A percentile compares a stretch with the other conserved stretches of the same genome.
Evolutionary conservation across 2,888 invertebrate species (phyloP).

Genomic region (Salticus scenicus): DNA sequence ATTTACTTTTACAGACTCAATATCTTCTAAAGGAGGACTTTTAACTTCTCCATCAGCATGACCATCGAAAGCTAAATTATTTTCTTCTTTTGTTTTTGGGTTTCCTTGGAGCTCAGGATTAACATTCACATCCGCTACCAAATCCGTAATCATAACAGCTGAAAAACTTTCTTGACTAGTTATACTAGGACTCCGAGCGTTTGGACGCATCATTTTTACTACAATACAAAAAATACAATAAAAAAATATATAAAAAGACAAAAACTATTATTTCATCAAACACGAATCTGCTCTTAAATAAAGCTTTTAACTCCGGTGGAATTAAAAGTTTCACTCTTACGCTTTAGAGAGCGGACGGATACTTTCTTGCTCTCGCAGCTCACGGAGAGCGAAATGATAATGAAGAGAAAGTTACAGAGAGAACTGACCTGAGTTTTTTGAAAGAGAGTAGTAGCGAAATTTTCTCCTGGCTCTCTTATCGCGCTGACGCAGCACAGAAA

Average conservation of each 20-base stretch:
- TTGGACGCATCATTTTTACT: slow-evolving; percentile 29
- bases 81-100: neutral
- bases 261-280: too few species aligned
- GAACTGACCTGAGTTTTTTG: too few species aligned
- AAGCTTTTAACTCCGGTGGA: too few species aligned
- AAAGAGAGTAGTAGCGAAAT: neutral
- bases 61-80: slow-evolving; percentile 31
- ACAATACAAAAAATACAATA: too few species aligned
- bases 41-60: neutral
- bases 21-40: slow-evolving; percentile 21
- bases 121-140: slow-evolving; percentile 32
- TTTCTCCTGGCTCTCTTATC: neutral
- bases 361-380: too few species aligned
- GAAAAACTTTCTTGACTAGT: slow-evolving; percentile 59
- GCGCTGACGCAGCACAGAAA: neutral
- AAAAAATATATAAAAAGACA: too few species aligned
- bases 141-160: slow-evolving; percentile 48
- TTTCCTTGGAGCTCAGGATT: neutral
- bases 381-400: too few species aligned
- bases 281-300: too few species aligned
- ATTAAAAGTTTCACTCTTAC: too few species aligned
- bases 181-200: slow-evolving; percentile 29
- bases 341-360: too few species aligned
- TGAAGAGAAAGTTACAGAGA: too few species aligned
- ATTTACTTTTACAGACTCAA: slow-evolving; percentile 32